Evolutionary conservation across 2,888 invertebrate genomes (phyloP).

Genomic region (Carcina quercana): DNA sequence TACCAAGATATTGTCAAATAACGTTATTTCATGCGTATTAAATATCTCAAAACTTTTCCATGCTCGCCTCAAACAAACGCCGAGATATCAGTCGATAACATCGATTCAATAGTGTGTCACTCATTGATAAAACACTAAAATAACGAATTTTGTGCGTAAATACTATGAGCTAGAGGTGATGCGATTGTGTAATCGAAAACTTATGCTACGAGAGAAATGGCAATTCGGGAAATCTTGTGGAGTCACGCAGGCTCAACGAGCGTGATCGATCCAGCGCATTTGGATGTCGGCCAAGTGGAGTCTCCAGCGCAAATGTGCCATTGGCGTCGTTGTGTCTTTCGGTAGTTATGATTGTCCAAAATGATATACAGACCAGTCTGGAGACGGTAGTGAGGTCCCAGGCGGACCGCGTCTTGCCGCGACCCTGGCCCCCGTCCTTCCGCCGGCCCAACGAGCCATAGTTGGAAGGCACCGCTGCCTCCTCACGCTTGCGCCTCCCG

Average conservation of each 20-base stretch:
- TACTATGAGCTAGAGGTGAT: background rate
- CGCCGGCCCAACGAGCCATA: constrained; percentile 72
- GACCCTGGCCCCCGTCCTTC: constrained; percentile 59
- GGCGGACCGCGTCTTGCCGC: constrained; percentile 70
- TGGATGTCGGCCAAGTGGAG: constrained; percentile 58
- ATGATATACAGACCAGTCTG: constrained; percentile 70
- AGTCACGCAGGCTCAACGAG: constrained; percentile 50
- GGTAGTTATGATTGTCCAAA: constrained; percentile 9
- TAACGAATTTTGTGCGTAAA: background rate
- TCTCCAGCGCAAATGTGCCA: constrained; percentile 44
- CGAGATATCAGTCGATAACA: constrained; percentile 1
- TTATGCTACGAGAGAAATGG: too few relatives aligned
- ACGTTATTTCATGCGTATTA: background rate
- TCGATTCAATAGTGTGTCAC: constrained; percentile 2
- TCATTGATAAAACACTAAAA: background rate
- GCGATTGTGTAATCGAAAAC: background rate
- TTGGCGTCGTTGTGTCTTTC: constrained; percentile 18
- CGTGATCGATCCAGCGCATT: constrained; percentile 61
- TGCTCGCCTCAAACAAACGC: constrained; percentile 1
- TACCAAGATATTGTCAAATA: background rate
- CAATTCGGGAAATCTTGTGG: constrained; percentile 32
- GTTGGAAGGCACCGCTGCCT: constrained; percentile 45
- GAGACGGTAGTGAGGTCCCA: constrained; percentile 76
- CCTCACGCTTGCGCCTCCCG: constrained; percentile 61
- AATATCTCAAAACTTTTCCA: constrained; percentile 5